Evolutionary conservation across 37 sponge, comb jelly and placozoan genomes (phyloP).

Genomic region (Hormiphora californensis): DNA sequence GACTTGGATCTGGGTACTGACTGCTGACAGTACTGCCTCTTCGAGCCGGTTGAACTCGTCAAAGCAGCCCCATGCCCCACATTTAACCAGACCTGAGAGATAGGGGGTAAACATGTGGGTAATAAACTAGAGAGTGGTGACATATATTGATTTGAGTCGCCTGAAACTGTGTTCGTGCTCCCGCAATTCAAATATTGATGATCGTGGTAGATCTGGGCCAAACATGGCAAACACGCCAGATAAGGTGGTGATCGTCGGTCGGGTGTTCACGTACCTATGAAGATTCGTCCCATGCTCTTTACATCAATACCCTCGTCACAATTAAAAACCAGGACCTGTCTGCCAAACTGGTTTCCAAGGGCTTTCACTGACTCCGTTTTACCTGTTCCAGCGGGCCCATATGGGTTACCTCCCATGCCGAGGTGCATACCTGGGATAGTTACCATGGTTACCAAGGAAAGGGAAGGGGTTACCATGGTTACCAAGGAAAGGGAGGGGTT

Average conservation of each 20-base stretch:
- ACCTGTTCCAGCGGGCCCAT: conserved; percentile 99
- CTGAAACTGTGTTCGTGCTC: no score
- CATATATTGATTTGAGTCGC: no score
- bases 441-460: not conserved
- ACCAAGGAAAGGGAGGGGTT: not conserved
- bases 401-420: conserved; percentile 98
- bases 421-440: conserved; percentile 68
- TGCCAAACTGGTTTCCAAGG: conserved; percentile 84
- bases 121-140: no score
- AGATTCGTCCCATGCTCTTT: conserved; percentile 94
- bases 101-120: no score
- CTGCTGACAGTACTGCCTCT: conserved; percentile 94
- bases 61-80: conserved; percentile 99
- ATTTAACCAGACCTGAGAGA: conserved; percentile 74
- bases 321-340: conserved; percentile 99
- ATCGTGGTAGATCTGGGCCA: no score
- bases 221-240: no score
- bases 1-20: conserved; percentile 94
- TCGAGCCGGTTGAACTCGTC: conserved; percentile 98
- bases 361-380: conserved; percentile 99
- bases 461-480: not conserved
- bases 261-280: conserved; percentile 74
- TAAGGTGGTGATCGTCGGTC: no score
- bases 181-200: no score
- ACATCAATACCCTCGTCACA: conserved; percentile 99